Evolutionary conservation across 2,888 invertebrate genomes (phyloP), one percentile per base, ranked within the genome.

Genomic region (Helobdella robusta): DNA sequence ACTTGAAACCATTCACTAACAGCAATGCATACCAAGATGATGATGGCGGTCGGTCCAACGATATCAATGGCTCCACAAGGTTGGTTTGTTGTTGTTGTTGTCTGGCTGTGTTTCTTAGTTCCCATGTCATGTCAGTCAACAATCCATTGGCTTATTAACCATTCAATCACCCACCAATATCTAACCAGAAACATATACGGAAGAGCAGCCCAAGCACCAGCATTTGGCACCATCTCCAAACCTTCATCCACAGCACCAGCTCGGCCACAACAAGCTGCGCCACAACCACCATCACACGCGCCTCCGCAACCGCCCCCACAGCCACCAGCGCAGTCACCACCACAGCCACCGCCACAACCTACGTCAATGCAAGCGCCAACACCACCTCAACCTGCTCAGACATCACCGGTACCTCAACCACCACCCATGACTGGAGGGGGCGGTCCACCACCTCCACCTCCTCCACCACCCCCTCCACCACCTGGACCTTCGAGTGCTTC

Each of bases 281-380:
- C 44, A 18, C 40, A 30, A 20, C 56, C 58, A 6, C 64, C 58
- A 3, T 23, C 56, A 6, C 64, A 56, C 18, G 25, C 40, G 5
- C 54, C 64, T 15, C 64, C 64, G 20, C 52, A 25, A n/a, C 50
- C 64, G n/a, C 56, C 64, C 32, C 40, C 54, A 34, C 15, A 23
- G 2, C 3, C 30, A 5, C 44, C 4, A 8, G 35, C 18, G 11
- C 46, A 28, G 8, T 25, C 34, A n/a, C 40, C 44, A 20, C 61
- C 61, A 11, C 25, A 23, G 28, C 23, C 46, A 1, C 20, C 20
- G 23, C 6, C 44, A 1, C 46, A 30, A 3, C 28, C 46, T 2
- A 32, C 25, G 3, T 32, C 32, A 30, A 48, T 50, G 18, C 48
- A 28, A 6, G n/a, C 32, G 6, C 28, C 32, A 8, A 18, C 4